A percentile compares a stretch with the other conserved stretches of the same genome.
These are phyloP conservation scores for Limnodromus scolopaceus DNA, from an alignment of 2,797 vertebrate genomes.

Conservation along the genomic window DNA sequence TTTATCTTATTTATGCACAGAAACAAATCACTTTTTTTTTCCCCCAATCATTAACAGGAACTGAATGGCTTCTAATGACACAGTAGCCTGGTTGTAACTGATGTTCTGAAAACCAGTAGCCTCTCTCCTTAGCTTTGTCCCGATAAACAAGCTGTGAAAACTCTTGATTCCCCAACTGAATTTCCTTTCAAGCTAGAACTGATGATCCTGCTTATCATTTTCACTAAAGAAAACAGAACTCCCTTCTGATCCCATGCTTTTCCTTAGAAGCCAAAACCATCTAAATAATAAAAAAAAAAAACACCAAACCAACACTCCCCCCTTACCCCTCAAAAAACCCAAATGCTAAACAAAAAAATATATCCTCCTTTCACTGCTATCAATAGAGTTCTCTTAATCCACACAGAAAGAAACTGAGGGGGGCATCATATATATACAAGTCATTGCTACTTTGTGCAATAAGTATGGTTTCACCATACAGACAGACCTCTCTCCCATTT, in stretches of 20 bases:
- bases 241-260: not conserved
- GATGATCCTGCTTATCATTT: not conserved
- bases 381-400: not conserved
- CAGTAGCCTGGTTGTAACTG: not conserved
- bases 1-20: not conserved
- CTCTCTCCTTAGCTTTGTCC: not conserved
- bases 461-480: not conserved
- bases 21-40: not conserved
- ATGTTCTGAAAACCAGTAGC: not conserved
- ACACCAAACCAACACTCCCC: not conserved
- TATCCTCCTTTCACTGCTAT: not conserved
- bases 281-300: not conserved
- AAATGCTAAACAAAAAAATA: not conserved
- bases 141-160: not conserved
- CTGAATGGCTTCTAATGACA: not conserved
- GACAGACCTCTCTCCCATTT: not conserved
- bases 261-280: not conserved
- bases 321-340: rapidly evolving
- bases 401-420: not conserved
- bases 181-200: not conserved
- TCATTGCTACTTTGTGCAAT: not conserved
- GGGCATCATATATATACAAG: not conserved
- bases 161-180: not conserved
- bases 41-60: not conserved
- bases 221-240: not conserved